Conservation (phyloP, 2,797 vertebrate genomes). For the Triplophysa bombifrons region DNA sequence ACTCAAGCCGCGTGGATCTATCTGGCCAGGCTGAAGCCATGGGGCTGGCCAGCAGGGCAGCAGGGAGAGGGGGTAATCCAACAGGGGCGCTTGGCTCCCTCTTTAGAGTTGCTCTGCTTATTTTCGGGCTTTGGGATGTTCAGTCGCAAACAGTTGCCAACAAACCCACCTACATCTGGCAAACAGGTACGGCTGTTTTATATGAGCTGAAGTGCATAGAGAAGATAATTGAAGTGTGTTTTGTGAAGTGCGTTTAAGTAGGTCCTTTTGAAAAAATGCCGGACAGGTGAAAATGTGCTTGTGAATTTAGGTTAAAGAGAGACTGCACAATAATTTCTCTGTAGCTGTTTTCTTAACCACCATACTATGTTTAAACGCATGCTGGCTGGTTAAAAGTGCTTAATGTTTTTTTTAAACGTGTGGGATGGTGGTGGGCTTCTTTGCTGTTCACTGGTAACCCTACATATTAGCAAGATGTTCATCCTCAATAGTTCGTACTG, state of each 20-base stretch:
- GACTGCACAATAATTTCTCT: neutral
- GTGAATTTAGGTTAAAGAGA: neutral
- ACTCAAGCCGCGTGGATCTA: slow-evolving; percentile 61
- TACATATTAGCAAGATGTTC: slow-evolving; percentile 2
- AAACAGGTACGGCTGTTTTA: slow-evolving; percentile 82
- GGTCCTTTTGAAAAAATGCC: neutral
- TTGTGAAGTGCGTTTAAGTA: neutral
- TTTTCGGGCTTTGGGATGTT: slow-evolving; percentile 71
- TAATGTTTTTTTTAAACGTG: slow-evolving; percentile 6
- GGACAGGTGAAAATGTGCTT: neutral
- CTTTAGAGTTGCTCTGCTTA: slow-evolving; percentile 74
- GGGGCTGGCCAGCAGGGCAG: slow-evolving; percentile 71
- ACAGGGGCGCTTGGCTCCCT: slow-evolving; percentile 60
- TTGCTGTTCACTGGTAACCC: neutral
- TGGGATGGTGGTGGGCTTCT: slow-evolving; percentile 11
- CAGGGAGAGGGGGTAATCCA: slow-evolving; percentile 56
- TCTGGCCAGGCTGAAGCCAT: slow-evolving; percentile 72
- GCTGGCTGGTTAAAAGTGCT: slow-evolving; percentile 13
- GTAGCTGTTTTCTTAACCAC: neutral
- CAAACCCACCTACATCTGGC: slow-evolving; percentile 89
- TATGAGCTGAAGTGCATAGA: slow-evolving; percentile 3
- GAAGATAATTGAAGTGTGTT: neutral
- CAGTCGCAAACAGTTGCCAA: slow-evolving; percentile 76
- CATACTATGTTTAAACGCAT: neutral
- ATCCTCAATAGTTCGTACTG: neutral